Conservation (phyloP, 2,888 invertebrate species). For the Rotaria magnacalcarata region DNA sequence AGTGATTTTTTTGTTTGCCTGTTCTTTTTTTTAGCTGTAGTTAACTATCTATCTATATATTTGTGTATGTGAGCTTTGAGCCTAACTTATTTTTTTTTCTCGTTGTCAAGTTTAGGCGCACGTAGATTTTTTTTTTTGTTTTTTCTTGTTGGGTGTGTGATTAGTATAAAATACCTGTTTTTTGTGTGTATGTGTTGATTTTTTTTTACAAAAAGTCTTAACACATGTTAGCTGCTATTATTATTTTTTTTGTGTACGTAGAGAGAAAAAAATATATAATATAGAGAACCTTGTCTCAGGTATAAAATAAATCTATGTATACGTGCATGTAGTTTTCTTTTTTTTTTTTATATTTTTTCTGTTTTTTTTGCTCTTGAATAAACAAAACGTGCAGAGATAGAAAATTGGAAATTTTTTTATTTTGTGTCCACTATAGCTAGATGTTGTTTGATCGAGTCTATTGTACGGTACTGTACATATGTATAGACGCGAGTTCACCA, state of each 20-base stretch:
- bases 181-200: background rate
- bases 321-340: constrained; percentile 17
- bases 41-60: constrained; percentile 19
- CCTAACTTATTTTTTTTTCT: constrained; percentile 8
- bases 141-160: background rate
- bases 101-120: background rate
- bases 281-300: constrained; percentile 2
- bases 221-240: background rate
- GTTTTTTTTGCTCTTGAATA: background rate
- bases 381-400: constrained; percentile 12
- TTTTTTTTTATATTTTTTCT: constrained; percentile 3
- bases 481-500: background rate
- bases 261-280: constrained; percentile 19
- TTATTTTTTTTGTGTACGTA: background rate
- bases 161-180: constrained; percentile 23
- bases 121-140: background rate
- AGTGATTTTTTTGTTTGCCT: background rate
- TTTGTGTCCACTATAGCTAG: background rate
- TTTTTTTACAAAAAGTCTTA: background rate
- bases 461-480: background rate
- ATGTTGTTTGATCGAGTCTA: background rate
- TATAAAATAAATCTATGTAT: constrained; percentile 20
- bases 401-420: background rate
- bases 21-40: constrained; percentile 5
- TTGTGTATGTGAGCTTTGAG: constrained; percentile 10